phyloP scores from a whole-genome alignment of 92 coral and sea anemone genomes.

The Epizoanthus rinbou region DNA sequence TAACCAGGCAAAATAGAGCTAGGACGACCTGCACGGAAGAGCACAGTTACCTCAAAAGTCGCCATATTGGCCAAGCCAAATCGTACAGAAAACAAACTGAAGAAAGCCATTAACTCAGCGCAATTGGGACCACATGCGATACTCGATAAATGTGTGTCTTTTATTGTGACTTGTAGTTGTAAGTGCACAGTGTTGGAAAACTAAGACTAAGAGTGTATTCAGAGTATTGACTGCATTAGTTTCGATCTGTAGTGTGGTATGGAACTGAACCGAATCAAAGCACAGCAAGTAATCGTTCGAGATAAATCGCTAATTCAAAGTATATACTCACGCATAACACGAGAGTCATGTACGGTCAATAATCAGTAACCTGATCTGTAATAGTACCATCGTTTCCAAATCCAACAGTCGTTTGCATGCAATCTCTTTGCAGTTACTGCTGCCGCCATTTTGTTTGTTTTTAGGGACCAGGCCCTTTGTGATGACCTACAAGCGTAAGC shows the following conservation, averaged over 20 bases:
- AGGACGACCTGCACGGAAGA: conserved; percentile 4
- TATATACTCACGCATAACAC: conserved; percentile 3
- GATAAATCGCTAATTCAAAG: conserved; percentile 22
- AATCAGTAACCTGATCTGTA: not conserved
- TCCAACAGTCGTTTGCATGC: conserved; percentile 21
- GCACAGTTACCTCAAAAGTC: not conserved
- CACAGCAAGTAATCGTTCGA: conserved; percentile 15
- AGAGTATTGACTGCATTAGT: conserved; percentile 20
- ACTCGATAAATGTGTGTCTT: conserved; percentile 1
- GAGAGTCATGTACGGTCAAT: conserved; percentile 11
- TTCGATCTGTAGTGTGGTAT: conserved; percentile 25
- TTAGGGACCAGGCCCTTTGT: conserved; percentile 9
- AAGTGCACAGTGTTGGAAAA: conserved; percentile 13
- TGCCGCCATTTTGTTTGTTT: conserved; percentile 22
- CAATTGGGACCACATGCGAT: not conserved
- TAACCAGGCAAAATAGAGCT: not conserved
- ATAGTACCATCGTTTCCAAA: conserved; percentile 12
- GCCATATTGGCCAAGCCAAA: conserved; percentile 17
- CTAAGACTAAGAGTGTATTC: not conserved
- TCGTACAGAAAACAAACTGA: conserved; percentile 1
- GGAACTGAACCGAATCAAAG: not conserved
- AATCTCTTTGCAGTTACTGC: conserved; percentile 9
- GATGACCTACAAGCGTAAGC: conserved; percentile 16
- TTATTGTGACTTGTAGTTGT: not conserved
- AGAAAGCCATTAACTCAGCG: not conserved